A percentile compares a stretch with the other conserved stretches of the same genome.
Conservation (phyloP, 2,888 invertebrate species). For the Trimorus sp. region DNA sequence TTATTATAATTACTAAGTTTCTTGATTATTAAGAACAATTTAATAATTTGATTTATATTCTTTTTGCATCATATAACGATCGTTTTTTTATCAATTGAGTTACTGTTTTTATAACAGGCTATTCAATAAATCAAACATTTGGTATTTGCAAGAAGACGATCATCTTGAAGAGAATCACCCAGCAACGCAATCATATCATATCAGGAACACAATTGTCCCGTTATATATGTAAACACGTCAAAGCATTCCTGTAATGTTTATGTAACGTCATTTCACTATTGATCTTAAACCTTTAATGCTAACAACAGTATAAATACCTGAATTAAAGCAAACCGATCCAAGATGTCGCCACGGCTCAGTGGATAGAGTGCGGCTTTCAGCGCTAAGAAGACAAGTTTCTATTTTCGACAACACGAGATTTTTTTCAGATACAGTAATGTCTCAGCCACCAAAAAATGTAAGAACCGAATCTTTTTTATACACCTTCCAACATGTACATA, state of each 20-base stretch:
- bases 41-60: too few relatives aligned
- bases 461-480: conserved; percentile 41
- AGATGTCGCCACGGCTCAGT: conserved; percentile 60
- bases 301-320: conserved; percentile 50
- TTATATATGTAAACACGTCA: conserved; percentile 22
- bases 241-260: conserved; percentile 28
- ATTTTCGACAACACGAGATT: conserved; percentile 59
- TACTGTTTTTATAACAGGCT: too few relatives aligned
- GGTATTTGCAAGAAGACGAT: conserved; percentile 41
- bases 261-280: conserved; percentile 27
- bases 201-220: conserved; percentile 24
- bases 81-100: too few relatives aligned
- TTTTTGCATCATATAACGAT: too few relatives aligned
- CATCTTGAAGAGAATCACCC: conserved; percentile 25
- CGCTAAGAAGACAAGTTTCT: conserved; percentile 59
- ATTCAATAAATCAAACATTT: conserved; percentile 20
- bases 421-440: conserved; percentile 63
- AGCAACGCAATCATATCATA: conserved; percentile 28
- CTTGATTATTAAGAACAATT: too few relatives aligned
- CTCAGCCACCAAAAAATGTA: conserved; percentile 59
- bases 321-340: conserved; percentile 58
- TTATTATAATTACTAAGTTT: too few relatives aligned
- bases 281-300: conserved; percentile 29
- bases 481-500: conserved; percentile 50
- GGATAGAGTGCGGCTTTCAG: too few relatives aligned